Conservation (phyloP, 2,113 vertebrate species). For the Ptilorrhoa leucosticta region DNA sequence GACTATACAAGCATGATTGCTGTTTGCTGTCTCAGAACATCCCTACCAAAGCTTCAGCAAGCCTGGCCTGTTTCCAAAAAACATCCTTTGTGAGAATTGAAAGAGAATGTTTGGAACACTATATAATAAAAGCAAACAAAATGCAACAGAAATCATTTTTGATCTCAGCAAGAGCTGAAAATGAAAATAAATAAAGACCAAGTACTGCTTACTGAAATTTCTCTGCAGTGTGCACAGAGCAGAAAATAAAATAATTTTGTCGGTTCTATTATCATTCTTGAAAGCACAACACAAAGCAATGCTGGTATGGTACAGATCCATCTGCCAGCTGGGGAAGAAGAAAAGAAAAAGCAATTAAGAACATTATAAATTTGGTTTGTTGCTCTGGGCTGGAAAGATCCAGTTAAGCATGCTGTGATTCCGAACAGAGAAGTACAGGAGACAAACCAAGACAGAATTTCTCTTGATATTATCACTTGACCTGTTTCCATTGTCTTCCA, state of each 20-base stretch:
- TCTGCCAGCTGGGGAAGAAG: conserved; percentile 8
- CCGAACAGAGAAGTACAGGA: neutral
- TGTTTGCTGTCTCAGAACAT: neutral
- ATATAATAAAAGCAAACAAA: neutral
- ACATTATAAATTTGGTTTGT: conserved; percentile 24
- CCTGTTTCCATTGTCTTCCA: neutral
- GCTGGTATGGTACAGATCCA: neutral
- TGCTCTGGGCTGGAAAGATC: conserved; percentile 18
- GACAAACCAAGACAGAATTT: neutral
- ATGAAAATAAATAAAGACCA: neutral
- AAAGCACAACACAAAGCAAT: neutral
- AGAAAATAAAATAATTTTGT: conserved; percentile 16
- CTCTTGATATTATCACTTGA: neutral
- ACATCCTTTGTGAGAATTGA: neutral
- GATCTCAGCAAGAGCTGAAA: neutral
- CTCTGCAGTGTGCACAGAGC: neutral
- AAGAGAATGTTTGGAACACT: neutral
- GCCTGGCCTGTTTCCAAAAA: neutral
- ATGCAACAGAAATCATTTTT: neutral
- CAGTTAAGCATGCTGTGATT: neutral
- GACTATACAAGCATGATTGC: neutral
- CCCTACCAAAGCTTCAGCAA: neutral
- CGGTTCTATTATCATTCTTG: neutral
- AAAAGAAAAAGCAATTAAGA: conserved; percentile 59
- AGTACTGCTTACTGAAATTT: neutral